These are phyloP conservation scores for Riptortus pedestris DNA, from an alignment of 1,140 invertebrate genomes.

Conservation along the genomic window DNA sequence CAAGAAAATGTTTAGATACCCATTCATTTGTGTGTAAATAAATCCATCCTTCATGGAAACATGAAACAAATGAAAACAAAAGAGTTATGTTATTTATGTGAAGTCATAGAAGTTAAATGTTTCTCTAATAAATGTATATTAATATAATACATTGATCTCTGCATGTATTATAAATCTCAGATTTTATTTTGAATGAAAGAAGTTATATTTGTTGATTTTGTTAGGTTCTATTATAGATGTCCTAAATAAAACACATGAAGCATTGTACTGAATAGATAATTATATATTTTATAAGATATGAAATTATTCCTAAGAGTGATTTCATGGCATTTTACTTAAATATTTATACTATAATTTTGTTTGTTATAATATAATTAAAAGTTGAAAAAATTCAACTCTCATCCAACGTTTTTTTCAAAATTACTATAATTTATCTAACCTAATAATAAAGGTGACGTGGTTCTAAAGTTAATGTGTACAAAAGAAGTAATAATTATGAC, in stretches of 20 bases:
- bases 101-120: conserved; percentile 1
- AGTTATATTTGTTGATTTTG: conserved; percentile 14
- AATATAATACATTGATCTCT: conserved; percentile 1
- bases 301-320: conserved; percentile 7
- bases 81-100: conserved; percentile 9
- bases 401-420: too few species aligned
- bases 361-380: background rate
- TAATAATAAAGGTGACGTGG: too few species aligned
- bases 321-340: background rate
- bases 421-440: too few species aligned
- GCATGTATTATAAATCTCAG: conserved; percentile 7
- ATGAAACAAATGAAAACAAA: conserved; percentile 8
- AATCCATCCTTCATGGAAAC: conserved; percentile 14
- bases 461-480: too few species aligned
- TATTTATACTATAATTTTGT: background rate
- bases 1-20: conserved; percentile 6
- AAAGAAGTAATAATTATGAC: too few species aligned
- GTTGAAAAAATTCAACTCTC: background rate
- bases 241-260: conserved; percentile 1
- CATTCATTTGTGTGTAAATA: conserved; percentile 9
- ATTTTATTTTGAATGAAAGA: background rate
- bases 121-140: conserved; percentile 2
- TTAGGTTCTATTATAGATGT: conserved; percentile 14
- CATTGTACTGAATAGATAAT: conserved; percentile 18
- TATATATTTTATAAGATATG: conserved; percentile 16